phyloP scores from a whole-genome alignment of 2,888 invertebrate species.

The Diplolepis rosae region DNA sequence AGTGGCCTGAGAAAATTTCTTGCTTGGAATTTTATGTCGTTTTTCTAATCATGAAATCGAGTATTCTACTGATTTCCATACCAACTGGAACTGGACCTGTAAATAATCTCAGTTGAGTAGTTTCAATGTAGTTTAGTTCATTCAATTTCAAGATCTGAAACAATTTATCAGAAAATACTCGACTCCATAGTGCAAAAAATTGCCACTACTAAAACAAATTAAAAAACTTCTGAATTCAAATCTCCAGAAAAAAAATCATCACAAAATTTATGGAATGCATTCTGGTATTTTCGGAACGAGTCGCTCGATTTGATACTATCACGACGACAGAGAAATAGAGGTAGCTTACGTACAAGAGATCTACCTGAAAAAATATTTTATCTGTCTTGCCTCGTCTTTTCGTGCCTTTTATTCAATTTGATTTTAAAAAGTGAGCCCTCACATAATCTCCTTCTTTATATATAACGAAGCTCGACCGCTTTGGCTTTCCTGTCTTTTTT shows the following conservation, averaged over 20 bases:
- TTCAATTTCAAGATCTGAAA: neutral
- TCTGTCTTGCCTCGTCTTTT: constrained; percentile 1
- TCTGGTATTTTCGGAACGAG: constrained; percentile 13
- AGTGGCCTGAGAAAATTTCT: constrained; percentile 11
- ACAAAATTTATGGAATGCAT: constrained; percentile 26
- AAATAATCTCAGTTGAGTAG: too few relatives aligned
- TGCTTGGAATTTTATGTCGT: neutral
- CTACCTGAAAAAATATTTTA: constrained; percentile 16
- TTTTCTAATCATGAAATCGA: constrained; percentile 1
- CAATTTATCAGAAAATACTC: neutral
- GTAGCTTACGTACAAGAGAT: constrained; percentile 1
- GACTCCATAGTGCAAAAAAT: neutral
- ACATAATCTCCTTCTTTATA: neutral
- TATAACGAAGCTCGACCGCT: neutral
- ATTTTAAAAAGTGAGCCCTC: constrained; percentile 10
- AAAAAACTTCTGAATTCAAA: neutral
- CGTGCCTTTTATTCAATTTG: too few relatives aligned
- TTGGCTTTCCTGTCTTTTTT: constrained; percentile 11
- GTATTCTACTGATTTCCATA: too few relatives aligned
- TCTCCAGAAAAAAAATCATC: neutral
- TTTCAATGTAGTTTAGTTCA: too few relatives aligned
- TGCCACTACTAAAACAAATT: neutral
- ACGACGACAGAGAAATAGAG: constrained; percentile 20
- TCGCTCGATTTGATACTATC: neutral
- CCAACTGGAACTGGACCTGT: too few relatives aligned